Conservation (phyloP, 2,888 invertebrate genomes). For the Acronicta aceris region DNA sequence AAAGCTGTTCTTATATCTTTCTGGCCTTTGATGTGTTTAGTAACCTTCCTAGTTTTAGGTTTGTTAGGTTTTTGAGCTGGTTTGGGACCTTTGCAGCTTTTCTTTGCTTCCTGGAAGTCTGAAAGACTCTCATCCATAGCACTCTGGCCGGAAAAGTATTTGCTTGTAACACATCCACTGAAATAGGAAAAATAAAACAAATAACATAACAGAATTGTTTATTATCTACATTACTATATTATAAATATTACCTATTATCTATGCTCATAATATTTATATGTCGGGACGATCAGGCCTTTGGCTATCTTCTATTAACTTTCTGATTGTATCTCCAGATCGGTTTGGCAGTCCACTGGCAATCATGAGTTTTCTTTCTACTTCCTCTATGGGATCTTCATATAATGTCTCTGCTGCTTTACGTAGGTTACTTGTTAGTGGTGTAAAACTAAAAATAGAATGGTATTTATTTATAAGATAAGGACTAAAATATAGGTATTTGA, state of each 20-base stretch:
- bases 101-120: slow-evolving; percentile 79
- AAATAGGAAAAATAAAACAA: slow-evolving; percentile 72
- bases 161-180: slow-evolving; percentile 70
- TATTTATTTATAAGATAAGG: too few relatives aligned
- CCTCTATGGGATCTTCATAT: slow-evolving; percentile 81
- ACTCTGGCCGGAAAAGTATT: slow-evolving; percentile 72
- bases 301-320: slow-evolving; percentile 67
- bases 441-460: slow-evolving; percentile 66
- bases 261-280: slow-evolving; percentile 72
- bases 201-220: slow-evolving; percentile 42
- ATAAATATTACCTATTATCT: slow-evolving; percentile 67
- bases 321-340: slow-evolving; percentile 66
- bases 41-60: slow-evolving; percentile 62
- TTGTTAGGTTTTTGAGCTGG: slow-evolving; percentile 52
- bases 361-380: slow-evolving; percentile 79
- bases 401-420: slow-evolving; percentile 68
- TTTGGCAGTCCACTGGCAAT: slow-evolving; percentile 75
- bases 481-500: not conserved
- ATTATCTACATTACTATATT: slow-evolving; percentile 43
- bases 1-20: slow-evolving; percentile 79
- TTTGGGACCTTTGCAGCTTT: slow-evolving; percentile 68
- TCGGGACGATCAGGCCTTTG: slow-evolving; percentile 71
- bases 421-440: slow-evolving; percentile 66
- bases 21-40: slow-evolving; percentile 72
- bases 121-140: slow-evolving; percentile 82